A percentile compares a stretch with the other conserved stretches of the same genome.
These are phyloP conservation scores for Mus spicilegus DNA, from an alignment of 2,113 vertebrate genomes.

Conservation along the genomic window DNA sequence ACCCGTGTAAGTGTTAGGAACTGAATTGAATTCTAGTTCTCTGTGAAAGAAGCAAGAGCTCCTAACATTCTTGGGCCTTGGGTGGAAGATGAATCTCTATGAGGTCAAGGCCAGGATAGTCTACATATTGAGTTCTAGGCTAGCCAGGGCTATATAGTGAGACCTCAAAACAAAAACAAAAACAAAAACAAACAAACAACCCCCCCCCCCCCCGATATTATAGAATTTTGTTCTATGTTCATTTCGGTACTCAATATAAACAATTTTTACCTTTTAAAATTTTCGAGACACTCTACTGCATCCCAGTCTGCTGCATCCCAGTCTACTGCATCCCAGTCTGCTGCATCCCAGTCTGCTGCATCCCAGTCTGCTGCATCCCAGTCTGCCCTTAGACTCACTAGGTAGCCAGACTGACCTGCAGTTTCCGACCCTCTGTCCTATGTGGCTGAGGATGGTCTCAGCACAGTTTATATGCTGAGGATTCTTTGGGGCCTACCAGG, in stretches of 20 bases:
- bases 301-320: not conserved
- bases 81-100: not conserved
- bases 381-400: not conserved
- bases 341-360: not conserved
- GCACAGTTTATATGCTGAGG: too few species aligned
- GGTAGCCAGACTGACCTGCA: not conserved
- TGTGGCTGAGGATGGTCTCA: too few species aligned
- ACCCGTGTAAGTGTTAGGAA: not conserved
- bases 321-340: too few species aligned
- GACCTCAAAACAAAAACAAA: not conserved
- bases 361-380: not conserved
- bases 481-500: not conserved
- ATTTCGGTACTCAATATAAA: conserved; percentile 29
- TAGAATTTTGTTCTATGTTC: conserved; percentile 43
- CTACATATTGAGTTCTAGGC: not conserved
- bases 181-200: not conserved
- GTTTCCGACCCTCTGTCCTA: not conserved
- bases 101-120: not conserved
- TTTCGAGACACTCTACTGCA: not conserved
- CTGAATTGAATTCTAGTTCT: not conserved
- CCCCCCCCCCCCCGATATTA: not conserved
- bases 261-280: not conserved
- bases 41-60: not conserved
- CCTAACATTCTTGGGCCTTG: not conserved
- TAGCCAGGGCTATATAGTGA: not conserved